phyloP scores from a whole-genome alignment of 2,888 invertebrate genomes.

The Lithodes maja region DNA sequence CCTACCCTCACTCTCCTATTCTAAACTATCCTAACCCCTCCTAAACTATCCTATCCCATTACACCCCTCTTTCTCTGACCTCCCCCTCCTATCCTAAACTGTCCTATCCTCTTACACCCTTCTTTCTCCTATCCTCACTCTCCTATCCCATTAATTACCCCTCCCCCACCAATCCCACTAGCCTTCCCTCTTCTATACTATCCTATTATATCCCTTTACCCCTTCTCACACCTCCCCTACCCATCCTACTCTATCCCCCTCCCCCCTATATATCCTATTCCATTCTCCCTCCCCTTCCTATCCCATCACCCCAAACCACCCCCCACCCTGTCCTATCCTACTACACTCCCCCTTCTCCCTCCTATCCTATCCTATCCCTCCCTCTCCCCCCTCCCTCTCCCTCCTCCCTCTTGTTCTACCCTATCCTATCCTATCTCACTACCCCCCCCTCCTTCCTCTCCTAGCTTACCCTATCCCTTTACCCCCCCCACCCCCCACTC shows the following conservation, averaged over 20 bases:
- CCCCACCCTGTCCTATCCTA: not conserved
- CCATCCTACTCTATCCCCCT: not conserved
- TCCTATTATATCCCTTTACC: not conserved
- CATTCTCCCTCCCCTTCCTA: not conserved
- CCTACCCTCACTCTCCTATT: not conserved
- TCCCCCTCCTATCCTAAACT: not conserved
- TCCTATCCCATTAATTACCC: not conserved
- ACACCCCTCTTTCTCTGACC: not conserved
- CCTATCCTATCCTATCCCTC: not conserved
- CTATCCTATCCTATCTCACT: not conserved
- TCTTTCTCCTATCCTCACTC: not conserved
- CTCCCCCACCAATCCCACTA: not conserved
- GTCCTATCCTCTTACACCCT: not conserved
- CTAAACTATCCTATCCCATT: not conserved
- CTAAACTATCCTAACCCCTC: not conserved
- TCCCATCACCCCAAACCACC: not conserved
- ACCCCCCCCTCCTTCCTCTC: not conserved
- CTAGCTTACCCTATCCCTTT: not conserved
- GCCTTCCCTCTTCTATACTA: not conserved
- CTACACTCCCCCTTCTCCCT: not conserved
- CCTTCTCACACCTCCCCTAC: not conserved
- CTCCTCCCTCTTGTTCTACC: not conserved
- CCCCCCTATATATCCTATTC: not conserved
- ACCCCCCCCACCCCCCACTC: not conserved
- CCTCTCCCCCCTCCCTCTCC: not conserved